Evolutionary conservation across 2,797 vertebrate species (phyloP), one percentile per base, ranked within the genome.

Genomic region (Dromococcyx pavoninus): DNA sequence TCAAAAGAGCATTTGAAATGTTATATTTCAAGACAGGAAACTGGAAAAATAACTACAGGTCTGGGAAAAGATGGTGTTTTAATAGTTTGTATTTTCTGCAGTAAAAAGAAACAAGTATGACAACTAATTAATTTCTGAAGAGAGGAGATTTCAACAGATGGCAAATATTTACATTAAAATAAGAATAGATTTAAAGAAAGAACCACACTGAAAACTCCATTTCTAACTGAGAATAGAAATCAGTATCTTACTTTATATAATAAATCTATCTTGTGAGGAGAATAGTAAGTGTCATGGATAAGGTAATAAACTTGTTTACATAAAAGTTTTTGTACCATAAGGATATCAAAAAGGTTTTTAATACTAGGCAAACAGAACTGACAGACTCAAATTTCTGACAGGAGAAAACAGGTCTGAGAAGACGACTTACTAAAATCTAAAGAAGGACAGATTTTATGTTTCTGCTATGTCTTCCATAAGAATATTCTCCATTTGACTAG

Each of bases 1-100:
- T 75, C 44, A 84, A 83, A 96, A 53, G 9, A 88, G 3, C 4
- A 46, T 70, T 69, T 82, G 33, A 86, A 83, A 73, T 72, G 22
- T 3, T 75, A 43, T 8, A 51, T 82, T 85, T 82, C 39, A 82
- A 41, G 35, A 79, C 6, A 32, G 10, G 6, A 74, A 77, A 50
- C 30, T 64, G 8, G 18, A 77, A 91, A 89, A 76, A 67, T n/a
- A 66, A 17, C 37, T 32, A 25, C 9, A 60, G 8, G 3, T 57
- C 53, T 71, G 5, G 13, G 14, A 74, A 86, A 91, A 73, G 2
- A 4, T 35, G 13, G 7, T 25, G 10, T 7, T 67, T 88, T 37
- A 32, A 32, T 17, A 17, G 0, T 19, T 73, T 66, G 3, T 19
- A 35, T 48, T 80, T 81, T 51, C 39, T 64, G 11, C 7, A 56